phyloP scores from a whole-genome alignment of 2,113 vertebrate genomes.

The Campylomormyrus numenius region DNA sequence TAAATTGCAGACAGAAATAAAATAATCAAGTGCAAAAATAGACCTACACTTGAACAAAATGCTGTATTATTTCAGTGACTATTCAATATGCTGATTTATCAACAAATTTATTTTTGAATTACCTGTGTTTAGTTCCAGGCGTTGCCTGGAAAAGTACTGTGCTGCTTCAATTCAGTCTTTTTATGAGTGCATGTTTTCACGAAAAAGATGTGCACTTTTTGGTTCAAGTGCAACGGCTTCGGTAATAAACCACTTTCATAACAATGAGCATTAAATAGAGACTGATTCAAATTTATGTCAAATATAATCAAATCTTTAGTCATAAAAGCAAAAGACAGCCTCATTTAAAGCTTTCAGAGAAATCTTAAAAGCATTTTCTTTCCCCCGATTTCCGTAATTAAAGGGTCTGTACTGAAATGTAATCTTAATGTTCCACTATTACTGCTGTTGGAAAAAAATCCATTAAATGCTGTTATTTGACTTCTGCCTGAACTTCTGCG shows the following conservation, averaged over 20 bases:
- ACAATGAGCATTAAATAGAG: constrained; percentile 27
- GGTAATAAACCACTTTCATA: constrained; percentile 27
- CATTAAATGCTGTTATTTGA: constrained; percentile 10
- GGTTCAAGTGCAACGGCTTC: neutral
- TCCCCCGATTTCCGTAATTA: constrained; percentile 48
- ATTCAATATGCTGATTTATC: neutral
- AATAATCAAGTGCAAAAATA: neutral
- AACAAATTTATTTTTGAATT: neutral
- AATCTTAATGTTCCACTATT: constrained; percentile 45
- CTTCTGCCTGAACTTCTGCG: constrained; percentile 11
- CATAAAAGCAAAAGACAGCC: constrained; percentile 50
- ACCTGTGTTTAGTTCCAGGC: neutral
- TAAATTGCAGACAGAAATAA: neutral
- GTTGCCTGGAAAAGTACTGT: constrained; percentile 8
- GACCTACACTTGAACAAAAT: neutral
- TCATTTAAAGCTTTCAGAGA: constrained; percentile 49
- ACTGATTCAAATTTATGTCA: constrained; percentile 38
- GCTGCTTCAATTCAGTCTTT: neutral
- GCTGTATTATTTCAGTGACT: neutral
- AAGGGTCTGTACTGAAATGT: constrained; percentile 48
- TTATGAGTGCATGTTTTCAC: neutral
- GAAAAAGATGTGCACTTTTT: neutral
- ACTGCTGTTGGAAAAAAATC: constrained; percentile 27
- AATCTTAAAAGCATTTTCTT: constrained; percentile 38
- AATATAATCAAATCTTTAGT: constrained; percentile 53